Percentiles rank a stretch among this genome's conserved stretches.
phyloP scores from a whole-genome alignment of 1,140 invertebrate species.

The Harlomillsia oculata region DNA sequence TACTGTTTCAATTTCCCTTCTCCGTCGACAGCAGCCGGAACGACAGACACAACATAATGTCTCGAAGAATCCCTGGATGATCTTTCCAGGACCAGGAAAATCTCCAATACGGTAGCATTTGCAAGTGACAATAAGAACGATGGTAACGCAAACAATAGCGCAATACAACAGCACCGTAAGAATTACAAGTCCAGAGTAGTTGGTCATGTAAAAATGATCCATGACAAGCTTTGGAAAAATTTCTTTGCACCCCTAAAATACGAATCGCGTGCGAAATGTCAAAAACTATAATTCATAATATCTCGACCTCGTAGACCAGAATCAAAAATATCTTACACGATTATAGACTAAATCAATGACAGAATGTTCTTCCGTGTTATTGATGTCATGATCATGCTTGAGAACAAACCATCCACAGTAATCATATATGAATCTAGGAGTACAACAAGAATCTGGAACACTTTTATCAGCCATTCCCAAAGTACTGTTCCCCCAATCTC shows the following conservation, averaged over 20 bases:
- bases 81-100: too few relatives aligned
- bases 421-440: conserved; percentile 5
- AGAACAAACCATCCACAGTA: neutral
- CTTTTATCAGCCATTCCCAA: neutral
- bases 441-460: conserved; percentile 24
- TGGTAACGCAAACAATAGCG: neutral
- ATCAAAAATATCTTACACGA: neutral
- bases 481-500: conserved; percentile 17
- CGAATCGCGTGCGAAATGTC: too few relatives aligned
- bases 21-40: too few relatives aligned
- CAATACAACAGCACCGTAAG: neutral
- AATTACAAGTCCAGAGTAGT: neutral
- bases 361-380: neutral
- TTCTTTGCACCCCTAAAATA: neutral
- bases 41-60: too few relatives aligned
- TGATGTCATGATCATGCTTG: conserved; percentile 6
- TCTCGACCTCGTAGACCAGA: too few relatives aligned
- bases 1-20: too few relatives aligned
- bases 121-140: too few relatives aligned
- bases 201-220: neutral
- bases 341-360: neutral
- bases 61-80: too few relatives aligned
- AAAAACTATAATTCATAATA: too few relatives aligned
- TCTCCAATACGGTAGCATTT: too few relatives aligned
- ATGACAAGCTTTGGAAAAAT: neutral